These are phyloP conservation scores for Dicyrtomina minuta DNA, from an alignment of 2,888 invertebrate genomes.

Conservation along the genomic window DNA sequence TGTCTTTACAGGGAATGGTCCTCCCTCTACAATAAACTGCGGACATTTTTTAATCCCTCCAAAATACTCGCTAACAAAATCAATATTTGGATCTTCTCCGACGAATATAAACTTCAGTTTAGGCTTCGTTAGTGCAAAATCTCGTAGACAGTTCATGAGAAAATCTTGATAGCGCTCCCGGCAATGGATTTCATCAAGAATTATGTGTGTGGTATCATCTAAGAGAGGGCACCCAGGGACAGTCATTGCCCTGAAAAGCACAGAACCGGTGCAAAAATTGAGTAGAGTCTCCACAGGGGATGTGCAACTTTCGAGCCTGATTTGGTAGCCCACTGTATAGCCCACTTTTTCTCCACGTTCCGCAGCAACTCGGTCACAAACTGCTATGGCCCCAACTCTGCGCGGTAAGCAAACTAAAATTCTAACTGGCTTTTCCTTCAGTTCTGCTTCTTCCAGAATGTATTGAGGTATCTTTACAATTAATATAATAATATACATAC, in stretches of 20 bases:
- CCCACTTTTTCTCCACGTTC: slow-evolving; percentile 65
- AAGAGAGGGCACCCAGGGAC: too few relatives aligned
- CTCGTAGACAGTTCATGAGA: slow-evolving; percentile 78
- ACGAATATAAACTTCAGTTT: slow-evolving; percentile 82
- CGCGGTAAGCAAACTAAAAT: slow-evolving; percentile 96
- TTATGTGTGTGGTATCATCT: too few relatives aligned
- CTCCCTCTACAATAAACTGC: slow-evolving; percentile 41
- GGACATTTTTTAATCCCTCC: slow-evolving; percentile 64
- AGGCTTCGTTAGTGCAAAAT: slow-evolving; percentile 66
- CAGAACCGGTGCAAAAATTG: slow-evolving; percentile 89
- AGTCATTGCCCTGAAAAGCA: slow-evolving; percentile 80
- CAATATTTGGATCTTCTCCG: slow-evolving; percentile 90
- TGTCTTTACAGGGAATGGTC: slow-evolving; percentile 47
- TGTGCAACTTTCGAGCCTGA: too few relatives aligned
- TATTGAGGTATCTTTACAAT: slow-evolving; percentile 69
- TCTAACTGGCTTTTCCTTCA: slow-evolving; percentile 67
- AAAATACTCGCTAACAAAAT: slow-evolving; percentile 85
- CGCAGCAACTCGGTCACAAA: slow-evolving; percentile 78
- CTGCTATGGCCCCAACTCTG: slow-evolving; percentile 83
- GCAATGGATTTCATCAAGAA: too few relatives aligned
- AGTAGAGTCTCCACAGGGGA: slow-evolving; percentile 73
- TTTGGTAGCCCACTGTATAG: slow-evolving; percentile 79
- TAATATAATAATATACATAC: background rate
- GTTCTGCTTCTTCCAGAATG: slow-evolving; percentile 73
- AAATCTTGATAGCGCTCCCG: too few relatives aligned